phyloP scores from a whole-genome alignment of 1,140 invertebrate genomes.

The Acromyrmex charruanus region DNA sequence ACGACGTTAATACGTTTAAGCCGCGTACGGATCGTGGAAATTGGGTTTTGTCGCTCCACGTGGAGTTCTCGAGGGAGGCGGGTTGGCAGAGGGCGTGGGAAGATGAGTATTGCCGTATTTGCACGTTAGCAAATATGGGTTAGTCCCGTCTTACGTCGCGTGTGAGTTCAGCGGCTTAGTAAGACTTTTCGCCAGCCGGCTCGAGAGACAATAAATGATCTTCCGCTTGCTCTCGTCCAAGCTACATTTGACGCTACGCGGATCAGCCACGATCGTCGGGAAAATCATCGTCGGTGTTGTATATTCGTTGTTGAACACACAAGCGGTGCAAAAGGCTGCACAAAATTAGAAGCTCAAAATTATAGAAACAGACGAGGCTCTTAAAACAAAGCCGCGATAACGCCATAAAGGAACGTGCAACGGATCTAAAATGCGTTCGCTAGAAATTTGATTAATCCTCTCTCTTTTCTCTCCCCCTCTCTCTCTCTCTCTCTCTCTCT shows the following conservation, averaged over 20 bases:
- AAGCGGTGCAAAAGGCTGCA: background rate
- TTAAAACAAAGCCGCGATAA: conserved; percentile 25
- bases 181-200: conserved; percentile 49
- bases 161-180: conserved; percentile 61
- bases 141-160: conserved; percentile 63
- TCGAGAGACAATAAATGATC: background rate
- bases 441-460: conserved; percentile 63
- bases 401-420: background rate
- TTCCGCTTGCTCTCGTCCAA: background rate
- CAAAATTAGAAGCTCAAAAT: background rate
- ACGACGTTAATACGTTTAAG: conserved; percentile 73
- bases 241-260: background rate
- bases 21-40: conserved; percentile 74
- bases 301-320: background rate
- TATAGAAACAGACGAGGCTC: background rate
- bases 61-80: conserved; percentile 60
- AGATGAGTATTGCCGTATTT: conserved; percentile 38
- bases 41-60: conserved; percentile 72
- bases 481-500: background rate
- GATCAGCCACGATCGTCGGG: background rate
- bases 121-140: conserved; percentile 72
- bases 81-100: background rate
- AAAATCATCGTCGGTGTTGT: background rate
- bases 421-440: conserved; percentile 36
- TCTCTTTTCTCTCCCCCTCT: no score